These are phyloP conservation scores for Volucella inflata DNA, from an alignment of 2,888 invertebrate genomes.

Conservation along the genomic window DNA sequence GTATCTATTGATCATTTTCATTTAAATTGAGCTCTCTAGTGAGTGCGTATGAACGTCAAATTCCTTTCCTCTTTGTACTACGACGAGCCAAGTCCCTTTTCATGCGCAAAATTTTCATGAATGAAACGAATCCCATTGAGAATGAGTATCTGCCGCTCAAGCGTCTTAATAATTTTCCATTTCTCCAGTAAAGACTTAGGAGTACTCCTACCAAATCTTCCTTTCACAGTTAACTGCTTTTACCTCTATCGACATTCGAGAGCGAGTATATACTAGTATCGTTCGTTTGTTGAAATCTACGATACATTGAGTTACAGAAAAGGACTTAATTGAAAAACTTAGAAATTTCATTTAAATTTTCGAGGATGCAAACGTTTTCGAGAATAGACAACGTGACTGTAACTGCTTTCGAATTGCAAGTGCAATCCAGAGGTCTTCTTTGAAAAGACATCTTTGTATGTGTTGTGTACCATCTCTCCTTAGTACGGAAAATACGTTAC, in stretches of 20 bases:
- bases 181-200: too few species aligned
- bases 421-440: conserved; percentile 39
- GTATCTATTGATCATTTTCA: too few species aligned
- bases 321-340: conserved; percentile 73
- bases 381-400: conserved; percentile 49
- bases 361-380: conserved; percentile 25
- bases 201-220: too few species aligned
- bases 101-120: too few species aligned
- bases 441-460: conserved; percentile 34
- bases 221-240: not conserved
- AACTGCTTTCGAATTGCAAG: conserved; percentile 61
- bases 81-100: too few species aligned
- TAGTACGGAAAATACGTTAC: conserved; percentile 65
- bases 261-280: not conserved
- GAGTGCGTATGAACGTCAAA: too few species aligned
- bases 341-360: conserved; percentile 69
- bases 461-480: conserved; percentile 4
- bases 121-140: too few species aligned
- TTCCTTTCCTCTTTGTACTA: too few species aligned
- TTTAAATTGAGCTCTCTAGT: too few species aligned
- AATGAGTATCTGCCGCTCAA: too few species aligned
- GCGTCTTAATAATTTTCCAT: too few species aligned
- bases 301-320: conserved; percentile 39
- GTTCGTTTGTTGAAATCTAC: conserved; percentile 29
- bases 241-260: not conserved